Percentiles rank a stretch among this genome's conserved stretches.
phyloP scores from a whole-genome alignment of 30 jellyfish, hydroid and myxozoan species.

The Clytia hemisphaerica region DNA sequence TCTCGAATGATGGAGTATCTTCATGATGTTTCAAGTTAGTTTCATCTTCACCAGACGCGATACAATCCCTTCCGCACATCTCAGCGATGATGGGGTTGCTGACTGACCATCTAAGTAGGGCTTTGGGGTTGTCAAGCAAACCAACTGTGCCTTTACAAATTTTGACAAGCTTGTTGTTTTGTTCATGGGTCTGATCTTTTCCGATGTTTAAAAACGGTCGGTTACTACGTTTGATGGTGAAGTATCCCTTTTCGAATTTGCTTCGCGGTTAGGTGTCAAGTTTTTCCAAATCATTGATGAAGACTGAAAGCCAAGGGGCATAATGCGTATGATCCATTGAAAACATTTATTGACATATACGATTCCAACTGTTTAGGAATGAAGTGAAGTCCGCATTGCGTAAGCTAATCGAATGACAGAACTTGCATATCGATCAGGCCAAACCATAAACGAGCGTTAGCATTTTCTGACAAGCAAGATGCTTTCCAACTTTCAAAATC shows the following conservation, averaged over 20 bases:
- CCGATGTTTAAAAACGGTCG: slow-evolving; percentile 15
- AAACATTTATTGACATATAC: too few relatives aligned
- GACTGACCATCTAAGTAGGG: slow-evolving; percentile 39
- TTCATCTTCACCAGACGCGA: not conserved
- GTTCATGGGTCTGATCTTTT: slow-evolving; percentile 53
- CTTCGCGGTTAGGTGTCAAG: slow-evolving; percentile 15
- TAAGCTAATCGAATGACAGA: too few relatives aligned
- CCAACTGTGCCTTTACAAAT: slow-evolving; percentile 37
- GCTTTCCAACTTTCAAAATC: too few relatives aligned
- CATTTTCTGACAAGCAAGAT: too few relatives aligned
- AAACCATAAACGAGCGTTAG: too few relatives aligned
- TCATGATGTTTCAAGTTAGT: slow-evolving; percentile 14
- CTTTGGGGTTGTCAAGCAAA: slow-evolving; percentile 7
- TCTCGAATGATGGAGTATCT: slow-evolving; percentile 1
- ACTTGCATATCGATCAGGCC: too few relatives aligned
- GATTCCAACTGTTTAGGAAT: too few relatives aligned
- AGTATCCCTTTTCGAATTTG: slow-evolving; percentile 31
- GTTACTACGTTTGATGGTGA: slow-evolving; percentile 4
- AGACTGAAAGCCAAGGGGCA: slow-evolving; percentile 16
- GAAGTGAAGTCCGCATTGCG: too few relatives aligned
- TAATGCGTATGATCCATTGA: slow-evolving; percentile 22
- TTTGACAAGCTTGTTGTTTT: slow-evolving; percentile 34
- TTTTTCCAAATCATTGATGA: not conserved
- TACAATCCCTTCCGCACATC: not conserved
- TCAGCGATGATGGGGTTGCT: slow-evolving; percentile 33